Conservation (phyloP, 2,113 vertebrate species). For the Forbesichthys papilliferus region DNA sequence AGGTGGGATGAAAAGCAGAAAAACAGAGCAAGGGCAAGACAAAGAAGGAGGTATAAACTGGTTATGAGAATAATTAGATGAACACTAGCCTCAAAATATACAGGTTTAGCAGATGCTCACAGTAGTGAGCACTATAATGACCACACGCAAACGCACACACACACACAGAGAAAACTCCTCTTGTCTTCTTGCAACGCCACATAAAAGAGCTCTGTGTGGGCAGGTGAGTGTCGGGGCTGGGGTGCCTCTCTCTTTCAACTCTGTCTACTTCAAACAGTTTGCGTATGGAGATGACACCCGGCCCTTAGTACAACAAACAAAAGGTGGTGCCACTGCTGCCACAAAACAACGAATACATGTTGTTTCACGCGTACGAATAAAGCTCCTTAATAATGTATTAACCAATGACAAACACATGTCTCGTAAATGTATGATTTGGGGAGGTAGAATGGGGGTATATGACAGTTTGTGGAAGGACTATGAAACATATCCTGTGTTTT, state of each 20-base stretch:
- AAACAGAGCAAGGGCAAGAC: not conserved
- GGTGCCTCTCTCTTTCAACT: conserved; percentile 70
- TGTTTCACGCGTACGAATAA: too few relatives aligned
- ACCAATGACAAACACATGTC: too few relatives aligned
- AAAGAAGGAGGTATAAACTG: conserved; percentile 8
- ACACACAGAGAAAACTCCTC: conserved; percentile 18
- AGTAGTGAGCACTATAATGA: not conserved
- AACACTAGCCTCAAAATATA: not conserved
- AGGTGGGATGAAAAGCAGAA: not conserved
- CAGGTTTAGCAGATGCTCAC: too few relatives aligned
- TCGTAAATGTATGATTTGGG: too few relatives aligned
- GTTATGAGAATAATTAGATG: not conserved
- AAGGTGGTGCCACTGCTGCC: conserved; percentile 46
- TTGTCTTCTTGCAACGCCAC: conserved; percentile 48
- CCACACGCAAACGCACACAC: not conserved
- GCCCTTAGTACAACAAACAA: conserved; percentile 69
- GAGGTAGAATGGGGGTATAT: too few relatives aligned
- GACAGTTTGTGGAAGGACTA: too few relatives aligned
- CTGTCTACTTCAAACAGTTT: conserved; percentile 69
- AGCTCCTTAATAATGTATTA: too few relatives aligned
- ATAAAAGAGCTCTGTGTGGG: conserved; percentile 68
- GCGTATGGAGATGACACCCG: conserved; percentile 64
- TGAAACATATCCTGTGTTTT: too few relatives aligned
- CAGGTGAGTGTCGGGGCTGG: conserved; percentile 65
- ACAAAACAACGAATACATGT: too few relatives aligned